These are phyloP conservation scores for Pristionchus japonicus DNA, from an alignment of 2,888 invertebrate genomes.

Conservation along the genomic window DNA sequence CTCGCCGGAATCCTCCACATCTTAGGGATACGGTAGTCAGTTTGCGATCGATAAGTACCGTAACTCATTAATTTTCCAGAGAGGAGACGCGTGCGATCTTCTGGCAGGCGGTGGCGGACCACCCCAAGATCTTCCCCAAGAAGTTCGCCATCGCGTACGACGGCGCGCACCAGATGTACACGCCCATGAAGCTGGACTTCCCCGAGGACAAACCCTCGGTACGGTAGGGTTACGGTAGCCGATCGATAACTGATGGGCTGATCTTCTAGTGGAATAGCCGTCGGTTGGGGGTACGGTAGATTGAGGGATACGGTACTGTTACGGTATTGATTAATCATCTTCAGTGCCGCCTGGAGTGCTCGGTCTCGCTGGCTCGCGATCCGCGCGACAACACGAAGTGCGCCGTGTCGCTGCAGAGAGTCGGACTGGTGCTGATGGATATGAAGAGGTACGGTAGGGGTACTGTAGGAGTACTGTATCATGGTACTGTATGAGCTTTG, in stretches of 20 bases:
- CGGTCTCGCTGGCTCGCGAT: slow-evolving; percentile 64
- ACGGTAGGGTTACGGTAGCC: neutral
- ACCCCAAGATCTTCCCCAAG: slow-evolving; percentile 63
- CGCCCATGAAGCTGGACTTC: slow-evolving; percentile 60
- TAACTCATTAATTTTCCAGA: slow-evolving; percentile 53
- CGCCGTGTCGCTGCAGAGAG: slow-evolving; percentile 63
- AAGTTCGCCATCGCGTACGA: slow-evolving; percentile 70
- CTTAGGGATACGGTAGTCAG: slow-evolving; percentile 43
- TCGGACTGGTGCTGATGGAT: slow-evolving; percentile 68
- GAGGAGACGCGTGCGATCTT: slow-evolving; percentile 71
- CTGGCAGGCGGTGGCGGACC: slow-evolving; percentile 67
- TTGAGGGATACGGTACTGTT: neutral
- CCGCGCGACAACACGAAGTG: slow-evolving; percentile 62
- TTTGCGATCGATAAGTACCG: neutral
- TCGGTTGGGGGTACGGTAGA: too few species aligned
- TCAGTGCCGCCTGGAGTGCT: slow-evolving; percentile 57
- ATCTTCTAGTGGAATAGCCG: too few species aligned
- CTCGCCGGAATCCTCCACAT: too few species aligned
- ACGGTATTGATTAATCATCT: neutral
- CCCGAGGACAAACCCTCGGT: slow-evolving; percentile 56
- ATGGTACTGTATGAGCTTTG: too few species aligned
- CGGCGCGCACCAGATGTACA: slow-evolving; percentile 68
- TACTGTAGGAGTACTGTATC: too few species aligned
- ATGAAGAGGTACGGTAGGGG: slow-evolving; percentile 50
- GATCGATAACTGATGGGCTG: neutral